Evolutionary conservation across 2,888 invertebrate species (phyloP).

Genomic region (Venustoraphidia nigricollis): DNA sequence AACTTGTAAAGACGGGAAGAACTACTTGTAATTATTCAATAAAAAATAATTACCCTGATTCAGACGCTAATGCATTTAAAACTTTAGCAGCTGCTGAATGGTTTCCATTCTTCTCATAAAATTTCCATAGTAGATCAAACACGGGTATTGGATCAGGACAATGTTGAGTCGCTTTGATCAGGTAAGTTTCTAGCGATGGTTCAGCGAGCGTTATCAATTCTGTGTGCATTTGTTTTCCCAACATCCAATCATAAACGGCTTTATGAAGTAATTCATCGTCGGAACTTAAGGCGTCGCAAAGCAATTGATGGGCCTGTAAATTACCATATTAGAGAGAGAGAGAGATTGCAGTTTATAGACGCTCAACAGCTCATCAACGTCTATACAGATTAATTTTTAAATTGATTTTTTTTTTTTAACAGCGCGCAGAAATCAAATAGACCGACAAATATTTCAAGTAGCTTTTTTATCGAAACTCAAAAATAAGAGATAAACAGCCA

Average conservation of each 20-base stretch:
- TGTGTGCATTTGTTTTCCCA: slow-evolving; percentile 54
- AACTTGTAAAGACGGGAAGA: neutral
- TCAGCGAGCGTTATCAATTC: slow-evolving; percentile 52
- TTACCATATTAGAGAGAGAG: too few relatives aligned
- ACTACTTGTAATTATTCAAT: too few relatives aligned
- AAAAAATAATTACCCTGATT: slow-evolving; percentile 35
- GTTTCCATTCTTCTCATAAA: slow-evolving; percentile 83
- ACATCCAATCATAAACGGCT: slow-evolving; percentile 86
- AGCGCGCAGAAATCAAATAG: too few relatives aligned
- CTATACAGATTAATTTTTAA: too few relatives aligned
- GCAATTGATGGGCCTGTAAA: slow-evolving; percentile 35
- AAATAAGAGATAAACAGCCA: too few relatives aligned
- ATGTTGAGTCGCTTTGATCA: slow-evolving; percentile 40
- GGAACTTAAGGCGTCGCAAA: slow-evolving; percentile 48
- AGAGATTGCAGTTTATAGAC: too few relatives aligned
- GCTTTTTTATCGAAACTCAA: too few relatives aligned
- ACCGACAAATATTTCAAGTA: too few relatives aligned
- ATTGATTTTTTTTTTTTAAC: too few relatives aligned
- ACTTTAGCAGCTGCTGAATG: slow-evolving; percentile 87
- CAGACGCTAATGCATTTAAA: slow-evolving; percentile 71
- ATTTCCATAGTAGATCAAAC: slow-evolving; percentile 86
- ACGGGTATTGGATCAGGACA: slow-evolving; percentile 42
- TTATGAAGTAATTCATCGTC: slow-evolving; percentile 83
- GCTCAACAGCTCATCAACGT: too few relatives aligned
- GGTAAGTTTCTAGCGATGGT: slow-evolving; percentile 61